Percentiles rank a stretch among this genome's conserved stretches.
Evolutionary conservation across 2,888 invertebrate species (phyloP).

Genomic region (Synanthedon tipuliformis): DNA sequence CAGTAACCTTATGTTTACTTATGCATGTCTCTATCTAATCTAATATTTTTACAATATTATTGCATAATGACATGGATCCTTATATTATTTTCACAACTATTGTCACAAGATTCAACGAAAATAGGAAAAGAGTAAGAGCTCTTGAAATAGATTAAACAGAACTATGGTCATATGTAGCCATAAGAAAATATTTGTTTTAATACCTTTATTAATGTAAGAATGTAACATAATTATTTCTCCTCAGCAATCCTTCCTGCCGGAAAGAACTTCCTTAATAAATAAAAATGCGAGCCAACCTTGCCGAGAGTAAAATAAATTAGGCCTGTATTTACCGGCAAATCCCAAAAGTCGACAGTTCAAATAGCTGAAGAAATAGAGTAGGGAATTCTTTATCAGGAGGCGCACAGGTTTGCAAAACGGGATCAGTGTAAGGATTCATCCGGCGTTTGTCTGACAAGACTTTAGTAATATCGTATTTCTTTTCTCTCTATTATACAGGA

Average conservation of each 20-base stretch:
- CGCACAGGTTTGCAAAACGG: constrained; percentile 7
- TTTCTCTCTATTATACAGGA: not conserved
- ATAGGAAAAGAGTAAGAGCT: too few species aligned
- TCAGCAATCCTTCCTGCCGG: too few species aligned
- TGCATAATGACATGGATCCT: too few species aligned
- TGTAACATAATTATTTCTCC: too few species aligned
- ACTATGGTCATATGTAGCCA: too few species aligned
- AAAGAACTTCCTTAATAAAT: too few species aligned
- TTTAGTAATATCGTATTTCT: constrained; percentile 2
- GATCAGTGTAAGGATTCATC: constrained; percentile 8
- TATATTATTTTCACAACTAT: too few species aligned
- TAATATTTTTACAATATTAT: not conserved
- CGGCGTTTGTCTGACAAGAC: constrained; percentile 13
- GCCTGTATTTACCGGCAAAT: constrained; percentile 10
- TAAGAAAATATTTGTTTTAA: too few species aligned
- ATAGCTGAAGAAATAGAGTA: constrained; percentile 9
- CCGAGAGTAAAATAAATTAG: constrained; percentile 5
- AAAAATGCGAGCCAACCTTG: not conserved
- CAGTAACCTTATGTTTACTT: not conserved
- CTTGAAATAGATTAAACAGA: too few species aligned
- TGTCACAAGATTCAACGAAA: too few species aligned
- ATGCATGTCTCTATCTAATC: not conserved
- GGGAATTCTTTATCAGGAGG: constrained; percentile 12
- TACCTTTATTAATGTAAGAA: too few species aligned
- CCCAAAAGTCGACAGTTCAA: constrained; percentile 8